Base-by-base conservation (phyloP, 2,113 vertebrate genomes). In the Cygnus buccinator region DNA sequence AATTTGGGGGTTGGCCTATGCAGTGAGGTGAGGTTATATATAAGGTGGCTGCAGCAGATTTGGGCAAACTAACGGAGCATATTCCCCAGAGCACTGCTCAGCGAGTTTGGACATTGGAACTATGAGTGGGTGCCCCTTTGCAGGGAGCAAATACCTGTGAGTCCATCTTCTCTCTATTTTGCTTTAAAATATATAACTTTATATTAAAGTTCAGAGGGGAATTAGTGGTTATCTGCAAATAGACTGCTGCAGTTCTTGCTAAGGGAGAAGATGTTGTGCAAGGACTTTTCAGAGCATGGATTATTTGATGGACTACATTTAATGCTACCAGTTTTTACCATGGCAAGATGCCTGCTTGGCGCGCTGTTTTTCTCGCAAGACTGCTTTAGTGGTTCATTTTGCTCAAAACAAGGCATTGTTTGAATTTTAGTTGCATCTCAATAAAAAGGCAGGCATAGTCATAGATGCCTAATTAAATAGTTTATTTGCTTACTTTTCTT, bases 51-150 rank as follows among this genome's bases (percentile, higher is more conserved):
- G 50, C 13, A 35, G 77, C 3, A 5, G 65, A 39, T 83, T 81
- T 91, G 71, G 39, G 50, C 83, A 59, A 43, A 28, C 41, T 68
- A 50, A 5, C 43, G 3, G 70, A 74, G 14, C 46, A 1, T 33
- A 65, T 68, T 70, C 10, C 13, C 17, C 5, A 2, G n/a, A n/a
- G 41, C 1, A 3, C 55, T 77, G 86, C 52, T 89, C 70, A 41
- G 74, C 1, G 0, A 68, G 13, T 80, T 61, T 78, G 37, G 91
- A 93, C 65, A 74, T 68, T 91, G 84, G 62, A 95, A 84, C 84
- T 96, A 99, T 99, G 99, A 99, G 98, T 46, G 98, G 98, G 90
- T 99, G 99, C 91, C 99, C 99, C 5, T 99, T 98, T 31, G 97
- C 98, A 87, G 98, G 98, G 94, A 99, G 97, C 94, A 98, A 93